Base-by-base conservation (phyloP, 1,140 invertebrate genomes). In the Neodiprion lecontei region DNA sequence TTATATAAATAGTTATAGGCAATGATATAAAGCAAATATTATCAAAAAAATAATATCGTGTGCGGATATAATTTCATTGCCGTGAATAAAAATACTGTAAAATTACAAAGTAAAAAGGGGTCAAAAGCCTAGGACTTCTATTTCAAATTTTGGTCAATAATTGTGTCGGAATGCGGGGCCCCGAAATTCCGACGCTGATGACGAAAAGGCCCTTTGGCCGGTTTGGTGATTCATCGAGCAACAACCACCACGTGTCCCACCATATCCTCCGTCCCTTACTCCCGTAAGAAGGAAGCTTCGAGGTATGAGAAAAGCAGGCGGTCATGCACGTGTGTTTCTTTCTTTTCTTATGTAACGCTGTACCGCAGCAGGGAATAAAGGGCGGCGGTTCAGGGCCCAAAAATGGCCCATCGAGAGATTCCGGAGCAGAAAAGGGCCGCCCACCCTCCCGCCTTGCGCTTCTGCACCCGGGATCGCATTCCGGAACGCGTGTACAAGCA, bases 81-180 rank as follows among this genome's bases (percentile, higher is more conserved):
- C n/a, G n/a, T 53, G 53, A 61, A 61, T 14, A 9, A 61, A 61
- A 8, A 61, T 61, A 12, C 7, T 61, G 11, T 5, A 61, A 61
- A 5, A 61, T 61, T 61, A 5, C 1, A 1, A 40, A 40, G 28
- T 3, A 40, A 4, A 40, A 40, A 1, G 28, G 28, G 28, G 28
- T 40, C 28, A 40, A 21, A 21, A 40, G 28, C 28, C 28, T 40
- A 40, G 28, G 2, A 40, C 5, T 40, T 40, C 28, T 2, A 40
- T 61, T 61, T 17, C 53, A 61, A 61, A 81, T 82, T 83, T 85
- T 79, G 73, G 75, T 78, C 83, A 85, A 40, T 40, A 40, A 85
- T 84, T 81, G 80, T 75, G 75, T 78, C 75, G 84, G 83, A 85
- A 85, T 85, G 83, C 80, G 82, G 79, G 82, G 11, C 11, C 11